Evolutionary conservation across 2,797 vertebrate genomes (phyloP).

Genomic region (Macrochelys suwanniensis): DNA sequence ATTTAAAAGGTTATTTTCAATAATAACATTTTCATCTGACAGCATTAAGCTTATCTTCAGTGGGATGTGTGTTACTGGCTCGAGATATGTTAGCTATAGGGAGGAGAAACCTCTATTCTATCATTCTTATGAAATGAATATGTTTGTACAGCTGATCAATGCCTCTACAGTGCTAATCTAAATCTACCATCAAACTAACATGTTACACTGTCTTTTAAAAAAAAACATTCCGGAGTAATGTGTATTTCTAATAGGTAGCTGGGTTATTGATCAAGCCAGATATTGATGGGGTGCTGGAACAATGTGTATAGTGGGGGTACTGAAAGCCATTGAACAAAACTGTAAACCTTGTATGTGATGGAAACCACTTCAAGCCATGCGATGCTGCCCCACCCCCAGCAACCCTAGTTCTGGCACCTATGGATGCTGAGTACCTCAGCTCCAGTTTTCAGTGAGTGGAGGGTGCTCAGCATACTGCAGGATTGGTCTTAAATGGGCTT

Average conservation of each 20-base stretch:
- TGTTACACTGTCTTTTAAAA: not conserved
- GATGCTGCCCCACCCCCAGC: too few species aligned
- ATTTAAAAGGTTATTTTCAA: constrained; percentile 28
- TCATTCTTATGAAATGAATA: not conserved
- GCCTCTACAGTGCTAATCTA: not conserved
- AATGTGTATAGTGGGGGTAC: too few species aligned
- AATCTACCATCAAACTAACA: not conserved
- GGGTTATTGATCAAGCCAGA: too few species aligned
- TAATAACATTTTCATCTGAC: constrained; percentile 27
- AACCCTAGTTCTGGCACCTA: too few species aligned
- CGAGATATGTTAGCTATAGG: constrained; percentile 13
- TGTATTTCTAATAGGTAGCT: not conserved
- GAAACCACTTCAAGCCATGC: too few species aligned
- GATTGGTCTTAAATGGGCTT: too few species aligned
- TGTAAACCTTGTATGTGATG: too few species aligned
- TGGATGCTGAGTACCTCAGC: too few species aligned
- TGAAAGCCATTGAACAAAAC: too few species aligned
- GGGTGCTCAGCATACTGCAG: too few species aligned
- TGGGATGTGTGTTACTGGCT: not conserved
- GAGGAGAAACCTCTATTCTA: not conserved
- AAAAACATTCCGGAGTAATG: not conserved
- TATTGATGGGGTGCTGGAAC: too few species aligned
- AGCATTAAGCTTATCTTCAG: constrained; percentile 25
- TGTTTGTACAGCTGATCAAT: not conserved
- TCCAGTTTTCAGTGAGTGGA: too few species aligned